Percentiles rank a stretch among this genome's conserved stretches.
Evolutionary conservation across 2,113 vertebrate genomes (phyloP).

Genomic region (Peromyscus polionotus): DNA sequence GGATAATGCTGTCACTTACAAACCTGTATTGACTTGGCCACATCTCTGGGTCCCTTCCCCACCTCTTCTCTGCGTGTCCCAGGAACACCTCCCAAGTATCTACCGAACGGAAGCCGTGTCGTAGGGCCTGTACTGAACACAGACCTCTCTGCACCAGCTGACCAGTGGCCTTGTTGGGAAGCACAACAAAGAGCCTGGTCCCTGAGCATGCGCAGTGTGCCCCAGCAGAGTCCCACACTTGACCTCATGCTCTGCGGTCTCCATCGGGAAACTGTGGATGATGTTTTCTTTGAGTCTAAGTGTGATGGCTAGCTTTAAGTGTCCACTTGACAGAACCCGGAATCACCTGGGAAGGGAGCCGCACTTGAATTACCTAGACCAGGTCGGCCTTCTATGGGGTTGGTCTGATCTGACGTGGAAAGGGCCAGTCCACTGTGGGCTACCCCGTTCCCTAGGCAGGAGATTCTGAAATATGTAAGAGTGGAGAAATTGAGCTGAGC

Average conservation of each 20-base stretch:
- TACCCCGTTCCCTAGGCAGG: not conserved
- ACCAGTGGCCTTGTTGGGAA: not conserved
- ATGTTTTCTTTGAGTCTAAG: constrained; percentile 4
- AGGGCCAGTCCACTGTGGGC: not conserved
- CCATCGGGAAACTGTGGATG: not conserved
- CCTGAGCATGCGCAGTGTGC: not conserved
- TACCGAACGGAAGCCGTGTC: not conserved
- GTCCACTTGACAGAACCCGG: too few relatives aligned
- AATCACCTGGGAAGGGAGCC: not conserved
- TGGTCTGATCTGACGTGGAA: not conserved
- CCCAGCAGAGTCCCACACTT: not conserved
- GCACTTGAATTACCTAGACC: not conserved
- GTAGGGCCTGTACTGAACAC: not conserved
- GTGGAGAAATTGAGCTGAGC: not conserved
- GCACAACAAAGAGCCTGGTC: not conserved
- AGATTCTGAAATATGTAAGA: too few relatives aligned
- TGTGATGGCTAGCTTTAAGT: too few relatives aligned
- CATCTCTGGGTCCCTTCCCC: not conserved
- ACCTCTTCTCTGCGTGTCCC: not conserved
- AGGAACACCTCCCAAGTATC: not conserved
- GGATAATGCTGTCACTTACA: not conserved
- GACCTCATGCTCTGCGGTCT: not conserved
- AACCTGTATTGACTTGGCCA: not conserved
- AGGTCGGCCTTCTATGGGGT: not conserved
- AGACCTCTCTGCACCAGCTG: not conserved